These are phyloP conservation scores for Sebastes hubbsi DNA, from an alignment of 2,797 vertebrate species.

Conservation along the genomic window DNA sequence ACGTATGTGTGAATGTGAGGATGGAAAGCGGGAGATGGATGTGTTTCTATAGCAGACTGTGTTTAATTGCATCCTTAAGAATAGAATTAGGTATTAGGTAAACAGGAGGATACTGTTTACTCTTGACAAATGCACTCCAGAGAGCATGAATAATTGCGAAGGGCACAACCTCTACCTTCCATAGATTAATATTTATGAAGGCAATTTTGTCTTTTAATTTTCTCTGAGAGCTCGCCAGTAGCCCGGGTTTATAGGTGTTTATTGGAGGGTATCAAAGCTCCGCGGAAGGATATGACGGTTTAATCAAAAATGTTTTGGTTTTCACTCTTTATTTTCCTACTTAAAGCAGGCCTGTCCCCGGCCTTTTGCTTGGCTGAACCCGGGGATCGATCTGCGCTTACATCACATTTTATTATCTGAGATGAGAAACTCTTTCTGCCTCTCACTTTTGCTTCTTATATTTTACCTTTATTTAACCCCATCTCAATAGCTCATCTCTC, in stretches of 20 bases:
- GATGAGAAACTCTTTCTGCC: slow-evolving; percentile 10
- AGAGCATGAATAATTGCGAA: slow-evolving; percentile 72
- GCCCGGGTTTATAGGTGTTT: slow-evolving; percentile 39
- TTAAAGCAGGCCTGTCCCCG: slow-evolving; percentile 18
- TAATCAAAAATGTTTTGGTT: slow-evolving; percentile 41
- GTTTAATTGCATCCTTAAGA: slow-evolving; percentile 72
- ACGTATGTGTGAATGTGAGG: not conserved
- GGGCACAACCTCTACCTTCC: slow-evolving; percentile 68
- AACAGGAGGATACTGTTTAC: slow-evolving; percentile 75
- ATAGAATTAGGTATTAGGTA: slow-evolving; percentile 63
- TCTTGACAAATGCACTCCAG: slow-evolving; percentile 66
- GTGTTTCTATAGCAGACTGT: slow-evolving; percentile 25
- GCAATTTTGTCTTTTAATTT: slow-evolving; percentile 71
- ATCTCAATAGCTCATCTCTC: slow-evolving; percentile 2
- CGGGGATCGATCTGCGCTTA: slow-evolving; percentile 30
- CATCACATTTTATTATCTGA: slow-evolving; percentile 37
- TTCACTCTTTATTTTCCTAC: slow-evolving; percentile 21
- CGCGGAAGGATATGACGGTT: slow-evolving; percentile 2
- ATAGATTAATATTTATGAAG: slow-evolving; percentile 76
- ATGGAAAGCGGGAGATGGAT: slow-evolving; percentile 42
- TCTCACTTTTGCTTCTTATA: not conserved
- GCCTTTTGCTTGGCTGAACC: slow-evolving; percentile 26
- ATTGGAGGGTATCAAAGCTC: slow-evolving; percentile 43
- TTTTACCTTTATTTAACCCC: slow-evolving; percentile 25
- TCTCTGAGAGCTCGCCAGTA: slow-evolving; percentile 29